Evolutionary conservation across 2,888 invertebrate genomes (phyloP), one percentile per base, ranked within the genome.

Genomic region (Synergus laeviventris): DNA sequence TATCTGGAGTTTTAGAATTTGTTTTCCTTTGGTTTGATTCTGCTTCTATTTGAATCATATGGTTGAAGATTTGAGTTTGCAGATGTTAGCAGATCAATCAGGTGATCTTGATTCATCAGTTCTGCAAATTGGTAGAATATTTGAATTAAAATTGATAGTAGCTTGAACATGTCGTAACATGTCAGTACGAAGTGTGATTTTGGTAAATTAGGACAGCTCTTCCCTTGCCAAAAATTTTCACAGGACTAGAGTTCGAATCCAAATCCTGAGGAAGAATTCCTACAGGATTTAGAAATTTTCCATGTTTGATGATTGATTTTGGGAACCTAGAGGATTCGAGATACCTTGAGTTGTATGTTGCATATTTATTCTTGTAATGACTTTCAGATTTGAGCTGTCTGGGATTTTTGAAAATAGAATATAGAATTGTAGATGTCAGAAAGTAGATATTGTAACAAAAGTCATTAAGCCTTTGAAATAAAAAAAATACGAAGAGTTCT

Each of bases 111-210:
- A 18, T 9, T 54, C 54, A 18, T 9, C 54, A 54, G 2, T 54
- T 54, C 18, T 9, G 9, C 54, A 54, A 54, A 9, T 54, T 18
- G 18, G 8, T 54, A 18, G 18, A 54, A 18, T 18, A 54, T 54
- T 54, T n/a, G n/a, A n/a, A n/a, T n/a, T n/a, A n/a, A n/a, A n/a
- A n/a, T n/a, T n/a, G n/a, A n/a, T n/a, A n/a, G 61, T 39, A 24
- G 42, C 16, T 45, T 45, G 8, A 66, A 24, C 7, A 66, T 24
- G 21, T 42, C 16, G 42, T 66, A 42, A 66, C 64, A 42, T 66
- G 8, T 66, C 42, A 66, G 42, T 66, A 66, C 42, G 64, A 42
- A 66, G 64, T 66, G 42, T 18, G 64, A 66, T 66, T 66, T 39
- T 45, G 42, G 42, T 18, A 45, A 66, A 66, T 42, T 42, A 45